Evolutionary conservation across 2,113 vertebrate species (phyloP), one percentile per base, ranked within the genome.

Genomic region (Rhadina sibilatrix): DNA sequence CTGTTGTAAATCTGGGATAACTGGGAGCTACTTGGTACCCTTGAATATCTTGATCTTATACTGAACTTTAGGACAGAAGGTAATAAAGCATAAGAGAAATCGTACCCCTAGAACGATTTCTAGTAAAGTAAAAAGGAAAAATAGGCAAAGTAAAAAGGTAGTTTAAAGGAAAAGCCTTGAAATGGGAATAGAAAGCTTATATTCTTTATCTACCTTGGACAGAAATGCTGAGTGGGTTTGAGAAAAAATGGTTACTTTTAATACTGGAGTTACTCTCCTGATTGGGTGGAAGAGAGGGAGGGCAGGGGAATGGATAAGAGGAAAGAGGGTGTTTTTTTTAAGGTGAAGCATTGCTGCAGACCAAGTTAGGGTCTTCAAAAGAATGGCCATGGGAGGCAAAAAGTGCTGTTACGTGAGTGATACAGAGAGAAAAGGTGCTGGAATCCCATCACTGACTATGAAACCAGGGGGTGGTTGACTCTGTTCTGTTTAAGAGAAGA

Each of bases 381-480:
- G 53, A 83, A 66, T 2, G 1, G 22, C 49, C 35, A 17, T 28
- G 44, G 49, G 47, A 90, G 60, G 38, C 24, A 68, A 50, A 49
- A 42, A 38, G 15, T 60, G 17, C 47, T 85, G 28, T 60, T 78
- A 47, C 0, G 4, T 24, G 37, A 15, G 24, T 15, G 42, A 31
- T 6, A 5, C 53, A 57, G 66, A 59, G 46, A 33, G 59, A 49
- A 47, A 74, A 65, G 72, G 46, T 65, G 13, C n/a, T 64, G 50
- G 60, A 85, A 96, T 83, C 90, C 88, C 76, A 87, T 37, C 37
- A 53, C 17, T 88, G 77, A 69, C 94, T 89, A 44, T 15, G 19
- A 86, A 88, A 95, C 89, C 86, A 95, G 89, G 91, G 84, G 18
- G 35, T 78, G 66, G 38, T 53, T 93, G 81, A 76, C 88, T 90